Conservation (phyloP, 2,113 vertebrate species). For the Mystacornis crossleyi region DNA sequence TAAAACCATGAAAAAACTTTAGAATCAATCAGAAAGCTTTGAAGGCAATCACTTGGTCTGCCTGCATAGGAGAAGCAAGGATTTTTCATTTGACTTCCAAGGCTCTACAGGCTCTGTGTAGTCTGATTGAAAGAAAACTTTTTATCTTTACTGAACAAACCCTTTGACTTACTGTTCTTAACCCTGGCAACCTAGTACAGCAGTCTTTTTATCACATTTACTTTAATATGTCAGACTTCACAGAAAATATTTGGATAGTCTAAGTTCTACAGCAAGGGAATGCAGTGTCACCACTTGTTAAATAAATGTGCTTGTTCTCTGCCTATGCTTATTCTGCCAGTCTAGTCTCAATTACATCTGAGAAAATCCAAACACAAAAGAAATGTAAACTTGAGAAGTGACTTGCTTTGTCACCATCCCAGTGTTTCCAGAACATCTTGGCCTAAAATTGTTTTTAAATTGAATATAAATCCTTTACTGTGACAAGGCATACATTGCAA, state of each 20-base stretch:
- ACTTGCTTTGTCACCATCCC: not conserved
- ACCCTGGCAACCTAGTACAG: not conserved
- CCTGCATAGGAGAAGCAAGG: not conserved
- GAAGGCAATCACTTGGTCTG: not conserved
- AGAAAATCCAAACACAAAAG: not conserved
- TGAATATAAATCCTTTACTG: not conserved
- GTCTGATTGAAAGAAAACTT: slow-evolving; percentile 6
- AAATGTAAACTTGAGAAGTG: not conserved
- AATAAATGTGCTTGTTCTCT: slow-evolving; percentile 32
- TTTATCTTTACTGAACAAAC: slow-evolving; percentile 26
- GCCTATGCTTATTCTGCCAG: not conserved
- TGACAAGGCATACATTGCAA: not conserved
- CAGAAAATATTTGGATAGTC: slow-evolving; percentile 16
- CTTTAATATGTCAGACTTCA: not conserved
- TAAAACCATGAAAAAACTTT: not conserved
- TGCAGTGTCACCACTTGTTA: not conserved
- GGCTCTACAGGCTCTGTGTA: not conserved
- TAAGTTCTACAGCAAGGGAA: not conserved
- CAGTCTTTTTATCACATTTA: not conserved
- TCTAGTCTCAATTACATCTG: not conserved
- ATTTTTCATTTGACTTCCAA: slow-evolving; percentile 23
- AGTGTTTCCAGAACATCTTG: not conserved
- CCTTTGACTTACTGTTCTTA: slow-evolving; percentile 29
- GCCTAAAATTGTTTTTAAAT: not conserved
- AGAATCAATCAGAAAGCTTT: slow-evolving; percentile 22